These are phyloP conservation scores for Hippopotamus amphibius DNA, from an alignment of 2,113 vertebrate genomes.

Conservation along the genomic window DNA sequence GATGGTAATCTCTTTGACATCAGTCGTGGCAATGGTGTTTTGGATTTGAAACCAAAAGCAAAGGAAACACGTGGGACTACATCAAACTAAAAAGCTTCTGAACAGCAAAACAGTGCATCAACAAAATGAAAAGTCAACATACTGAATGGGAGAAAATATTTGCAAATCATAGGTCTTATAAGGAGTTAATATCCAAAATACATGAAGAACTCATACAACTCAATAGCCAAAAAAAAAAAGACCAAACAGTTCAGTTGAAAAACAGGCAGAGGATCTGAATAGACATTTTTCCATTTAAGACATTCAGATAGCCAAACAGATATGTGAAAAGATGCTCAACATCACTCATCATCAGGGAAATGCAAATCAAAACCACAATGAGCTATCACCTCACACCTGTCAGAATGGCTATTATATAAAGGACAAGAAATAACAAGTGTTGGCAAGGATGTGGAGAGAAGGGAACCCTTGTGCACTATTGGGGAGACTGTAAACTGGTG, in stretches of 20 bases:
- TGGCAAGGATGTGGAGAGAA: neutral
- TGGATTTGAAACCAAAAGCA: neutral
- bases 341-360: no score
- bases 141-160: neutral
- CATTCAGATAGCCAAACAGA: no score
- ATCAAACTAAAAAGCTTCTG: neutral
- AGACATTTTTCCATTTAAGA: no score
- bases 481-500: neutral
- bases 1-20: neutral
- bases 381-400: no score
- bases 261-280: no score
- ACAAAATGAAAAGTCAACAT: neutral
- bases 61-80: neutral
- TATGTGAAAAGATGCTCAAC: no score
- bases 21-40: neutral
- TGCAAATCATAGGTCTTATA: no score
- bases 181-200: no score
- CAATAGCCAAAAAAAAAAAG: neutral
- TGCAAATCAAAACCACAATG: no score
- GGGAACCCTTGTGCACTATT: neutral
- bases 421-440: neutral
- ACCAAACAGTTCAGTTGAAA: no score
- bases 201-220: no score
- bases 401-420: no score
- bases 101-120: neutral